Conservation (phyloP, 2,113 vertebrate genomes). For the Poeciliopsis turrubarensis region DNA sequence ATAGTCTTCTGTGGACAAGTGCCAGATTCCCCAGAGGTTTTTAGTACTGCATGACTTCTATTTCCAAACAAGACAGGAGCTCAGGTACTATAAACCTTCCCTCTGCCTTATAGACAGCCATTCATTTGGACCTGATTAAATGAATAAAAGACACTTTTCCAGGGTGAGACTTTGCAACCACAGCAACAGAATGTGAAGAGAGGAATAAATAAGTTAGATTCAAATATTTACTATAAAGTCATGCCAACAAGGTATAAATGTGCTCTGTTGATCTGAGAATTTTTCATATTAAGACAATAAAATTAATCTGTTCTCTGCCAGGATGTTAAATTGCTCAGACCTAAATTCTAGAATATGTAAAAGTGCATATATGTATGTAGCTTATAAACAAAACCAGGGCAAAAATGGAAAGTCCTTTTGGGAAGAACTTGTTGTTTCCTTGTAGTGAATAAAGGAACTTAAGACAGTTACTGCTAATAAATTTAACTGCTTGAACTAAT, state of each 20-base stretch:
- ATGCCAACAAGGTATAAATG: neutral
- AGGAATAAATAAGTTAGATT: conserved; percentile 10
- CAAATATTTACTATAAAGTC: conserved; percentile 8
- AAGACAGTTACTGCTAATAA: neutral
- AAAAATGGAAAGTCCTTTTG: neutral
- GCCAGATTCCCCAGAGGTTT: conserved; percentile 49
- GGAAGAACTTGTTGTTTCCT: neutral
- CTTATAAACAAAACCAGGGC: neutral
- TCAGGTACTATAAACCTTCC: conserved; percentile 27
- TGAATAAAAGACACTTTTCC: conserved; percentile 47
- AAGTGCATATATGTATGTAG: neutral
- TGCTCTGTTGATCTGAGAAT: neutral
- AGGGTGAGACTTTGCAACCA: conserved; percentile 31
- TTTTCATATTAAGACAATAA: neutral
- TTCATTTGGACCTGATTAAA: conserved; percentile 65
- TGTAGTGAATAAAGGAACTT: neutral
- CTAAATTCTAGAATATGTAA: no score
- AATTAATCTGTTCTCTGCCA: neutral
- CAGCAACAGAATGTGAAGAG: conserved; percentile 2
- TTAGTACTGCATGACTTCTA: conserved; percentile 37
- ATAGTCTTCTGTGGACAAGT: conserved; percentile 37
- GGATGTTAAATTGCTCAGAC: no score
- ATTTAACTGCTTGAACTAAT: neutral
- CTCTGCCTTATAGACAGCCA: conserved; percentile 13
- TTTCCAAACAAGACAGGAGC: conserved; percentile 49